Evolutionary conservation across 2,888 invertebrate species (phyloP), one percentile per base, ranked within the genome.

Genomic region (Camponotus fellah): DNA sequence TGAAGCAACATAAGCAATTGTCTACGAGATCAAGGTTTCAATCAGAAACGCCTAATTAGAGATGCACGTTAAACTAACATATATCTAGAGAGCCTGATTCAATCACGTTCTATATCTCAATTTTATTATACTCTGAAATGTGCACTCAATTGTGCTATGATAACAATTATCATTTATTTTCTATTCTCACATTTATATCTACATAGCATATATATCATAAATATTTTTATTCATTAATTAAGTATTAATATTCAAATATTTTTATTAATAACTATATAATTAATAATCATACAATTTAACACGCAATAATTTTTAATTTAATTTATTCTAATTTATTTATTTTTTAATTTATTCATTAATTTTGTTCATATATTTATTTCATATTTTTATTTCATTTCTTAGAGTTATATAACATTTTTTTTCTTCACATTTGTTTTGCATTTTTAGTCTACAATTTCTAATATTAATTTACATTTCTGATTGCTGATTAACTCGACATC

Each of bases 1-100:
- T 82, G 68, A 87, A 83, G 79, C 60, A 53, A 81, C 71, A 69
- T 56, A 68, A 82, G 82, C 75, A n/a, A 37, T 10, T 64, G 21
- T 77, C 58, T 71, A 74, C 32, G 85, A 85, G 86, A 88, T 87
- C 87, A 88, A 90, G 90, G 86, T 77, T 85, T 71, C 83, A 83
- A 65, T 75, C 64, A 62, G 71, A 79, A 68, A 68, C 21, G 64
- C 66, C 79, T 60, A 77, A 66, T 66, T 56, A 77, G 66, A 77
- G 66, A 66, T 32, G n/a, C 46, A 46, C 12, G n/a, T 53, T 32
- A 77, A 32, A 66, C 17, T 26, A 32, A 21, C 32, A 46, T 34
- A 60, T 60, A 12, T 17, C 14, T 14, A 0, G 14, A 14, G 3
- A 5, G 17, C 12, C 43, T 62, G 9, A 34, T 34, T 37, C 37